Evolutionary conservation across 2,888 invertebrate genomes (phyloP), one percentile per base, ranked within the genome.

Genomic region (Carpatolechia fugitivella): DNA sequence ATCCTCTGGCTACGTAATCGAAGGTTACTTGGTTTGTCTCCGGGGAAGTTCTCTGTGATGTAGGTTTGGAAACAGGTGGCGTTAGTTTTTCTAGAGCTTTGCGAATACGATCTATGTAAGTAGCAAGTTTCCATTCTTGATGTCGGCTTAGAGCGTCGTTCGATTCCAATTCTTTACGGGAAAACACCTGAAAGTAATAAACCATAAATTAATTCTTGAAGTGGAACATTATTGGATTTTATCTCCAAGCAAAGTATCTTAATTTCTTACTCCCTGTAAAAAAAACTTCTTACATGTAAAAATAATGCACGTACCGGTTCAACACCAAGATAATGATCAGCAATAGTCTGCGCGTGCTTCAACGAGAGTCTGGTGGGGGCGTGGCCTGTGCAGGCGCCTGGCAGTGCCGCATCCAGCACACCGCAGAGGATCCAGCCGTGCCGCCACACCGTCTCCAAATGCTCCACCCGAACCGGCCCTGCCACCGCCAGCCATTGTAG

Each of bases 341-440:
- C 92, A 49, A 93, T 87, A 5, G 91, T 81, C 74, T 93, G 92
- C 36, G 92, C 92, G 65, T 93, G 92, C 60, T 84, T 80, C 52
- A 90, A 56, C 0, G 86, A 80, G 3, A 88, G 77, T 50, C 77
- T 76, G 0, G 84, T 82, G 0, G 91, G 91, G 0, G 91, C 87
- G 60, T 92, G 92, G 3, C 92, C 92, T 0, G 91, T 85, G 72
- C 93, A 93, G 0, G 93, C 91, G 54, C 92, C 93, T 0, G 93
- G 92, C n/a, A 93, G 74, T 0, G 89, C 91, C 6, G 89, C 82
- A 63, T 93, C 92, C 53, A 93, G 78, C 49, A 92, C 84, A 4
- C 91, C 91, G 72, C 93, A 93, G 0, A 93, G 75, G 18, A 93
- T 82, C 71, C 92, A 91, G 11, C 93, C 93, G 69, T 93, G 92